phyloP scores from a whole-genome alignment of 2,797 vertebrate genomes.

The Phataginus tetradactyla region DNA sequence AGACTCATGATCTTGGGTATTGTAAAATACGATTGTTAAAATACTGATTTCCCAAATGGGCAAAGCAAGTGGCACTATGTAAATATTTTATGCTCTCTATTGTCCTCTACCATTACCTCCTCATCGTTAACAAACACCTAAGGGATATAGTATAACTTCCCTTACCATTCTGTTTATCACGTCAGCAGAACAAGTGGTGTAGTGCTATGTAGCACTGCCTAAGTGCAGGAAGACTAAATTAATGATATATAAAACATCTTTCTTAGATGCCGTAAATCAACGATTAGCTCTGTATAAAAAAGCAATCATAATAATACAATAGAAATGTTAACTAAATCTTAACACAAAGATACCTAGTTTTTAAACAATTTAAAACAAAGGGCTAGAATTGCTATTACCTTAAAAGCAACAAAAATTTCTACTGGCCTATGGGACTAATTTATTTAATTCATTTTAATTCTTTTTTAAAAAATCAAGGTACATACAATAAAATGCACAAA shows the following conservation, averaged over 20 bases:
- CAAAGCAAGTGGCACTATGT: conserved; percentile 7
- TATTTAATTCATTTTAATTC: too few species aligned
- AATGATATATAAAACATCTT: not conserved
- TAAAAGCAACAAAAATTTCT: not conserved
- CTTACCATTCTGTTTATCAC: not conserved
- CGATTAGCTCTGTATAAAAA: not conserved
- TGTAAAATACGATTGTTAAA: conserved; percentile 63
- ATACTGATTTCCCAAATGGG: conserved; percentile 60
- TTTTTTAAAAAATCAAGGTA: too few species aligned
- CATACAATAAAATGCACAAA: too few species aligned
- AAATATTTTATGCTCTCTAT: conserved; percentile 62
- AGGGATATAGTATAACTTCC: not conserved
- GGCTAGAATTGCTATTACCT: not conserved
- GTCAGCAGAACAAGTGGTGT: not conserved
- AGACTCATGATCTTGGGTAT: not conserved
- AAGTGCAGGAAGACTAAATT: not conserved
- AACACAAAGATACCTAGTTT: not conserved
- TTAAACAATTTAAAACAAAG: not conserved
- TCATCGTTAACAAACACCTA: conserved; percentile 13
- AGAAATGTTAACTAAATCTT: not conserved
- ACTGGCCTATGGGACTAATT: not conserved
- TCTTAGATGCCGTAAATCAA: not conserved
- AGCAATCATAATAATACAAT: not conserved
- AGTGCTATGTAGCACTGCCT: accelerated
- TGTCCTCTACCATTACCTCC: not conserved